Conservation (phyloP, 2,888 invertebrate genomes). For the Hyposoter dolosus region DNA sequence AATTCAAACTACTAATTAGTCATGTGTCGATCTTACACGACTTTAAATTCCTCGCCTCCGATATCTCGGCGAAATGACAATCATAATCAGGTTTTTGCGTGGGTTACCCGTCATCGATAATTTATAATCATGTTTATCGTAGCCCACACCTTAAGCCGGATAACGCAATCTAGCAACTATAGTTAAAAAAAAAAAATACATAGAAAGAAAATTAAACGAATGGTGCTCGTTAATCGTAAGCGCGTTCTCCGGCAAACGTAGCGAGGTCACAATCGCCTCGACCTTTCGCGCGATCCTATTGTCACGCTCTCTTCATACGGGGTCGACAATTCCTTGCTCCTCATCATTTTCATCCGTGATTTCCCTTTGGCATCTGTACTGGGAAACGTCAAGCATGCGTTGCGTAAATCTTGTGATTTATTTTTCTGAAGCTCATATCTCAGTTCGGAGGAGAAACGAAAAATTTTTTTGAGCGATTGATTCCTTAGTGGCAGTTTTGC, state of each 20-base stretch:
- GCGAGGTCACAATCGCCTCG: slow-evolving; percentile 64
- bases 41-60: slow-evolving; percentile 19
- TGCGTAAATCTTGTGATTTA: slow-evolving; percentile 25
- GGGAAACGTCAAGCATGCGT: slow-evolving; percentile 6
- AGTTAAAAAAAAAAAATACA: slow-evolving; percentile 38
- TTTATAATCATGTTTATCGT: slow-evolving; percentile 49
- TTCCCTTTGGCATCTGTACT: slow-evolving; percentile 52
- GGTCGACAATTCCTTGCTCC: slow-evolving; percentile 33
- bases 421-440: background rate
- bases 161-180: slow-evolving; percentile 28
- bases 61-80: slow-evolving; percentile 21
- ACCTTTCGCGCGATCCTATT: slow-evolving; percentile 64
- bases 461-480: background rate
- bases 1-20: background rate
- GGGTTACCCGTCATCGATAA: slow-evolving; percentile 41
- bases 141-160: slow-evolving; percentile 35
- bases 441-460: background rate
- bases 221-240: slow-evolving; percentile 58
- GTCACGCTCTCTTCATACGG: slow-evolving; percentile 43
- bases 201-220: slow-evolving; percentile 47
- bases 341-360: slow-evolving; percentile 39
- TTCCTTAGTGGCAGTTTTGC: background rate
- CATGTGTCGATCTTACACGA: background rate
- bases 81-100: slow-evolving; percentile 11
- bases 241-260: slow-evolving; percentile 21